Base-by-base conservation (phyloP, 2,888 invertebrate genomes). In the Phytoseiulus persimilis region DNA sequence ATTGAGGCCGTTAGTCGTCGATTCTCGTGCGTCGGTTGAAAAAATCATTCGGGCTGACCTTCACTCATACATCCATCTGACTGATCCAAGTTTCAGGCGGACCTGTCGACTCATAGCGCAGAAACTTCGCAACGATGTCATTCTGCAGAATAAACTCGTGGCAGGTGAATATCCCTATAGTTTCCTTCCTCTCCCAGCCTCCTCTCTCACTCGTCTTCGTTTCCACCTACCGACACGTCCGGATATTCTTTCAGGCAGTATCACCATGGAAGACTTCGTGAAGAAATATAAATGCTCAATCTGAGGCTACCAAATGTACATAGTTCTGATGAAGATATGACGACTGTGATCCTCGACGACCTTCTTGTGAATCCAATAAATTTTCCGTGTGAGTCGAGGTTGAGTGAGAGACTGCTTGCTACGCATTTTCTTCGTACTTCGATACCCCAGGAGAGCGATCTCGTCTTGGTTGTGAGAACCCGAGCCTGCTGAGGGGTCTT, bases 61-160 rank as follows among this genome's bases (percentile, higher is more conserved):
- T 46, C 46, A 14, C 46, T 46, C 14, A 65, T 65, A 23, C 9
- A 1, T 28, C 18, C 18, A 18, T 14, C 2, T 65, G 28, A 65
- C 28, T 18, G 65, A 65, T 23, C 65, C 65, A 28, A 14, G 9
- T 87, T 87, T 33, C 31, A 87, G 87, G 31, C 32, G 87, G 33
- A 87, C 33, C n/a, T 87, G 87, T 87, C 87, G 87, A 11, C 87
- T 32, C 9, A 87, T 87, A 0, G 87, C 87, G 1, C 45, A 87
- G 11, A 87, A 87, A 33, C 45, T 87, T 39, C 87, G 87, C 23
- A 32, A n/a, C n/a, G 33, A 87, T 33, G 87, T 87, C n/a, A 87
- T 28, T 23, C 87, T 87, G 23, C 87, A 87, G 45, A 87, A 87
- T 14, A 87, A 33, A n/a, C 87, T 87, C n/a, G 87, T 87, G 6